Evolutionary conservation across 2,888 invertebrate species (phyloP).

Genomic region (Trichogramma evanescens): DNA sequence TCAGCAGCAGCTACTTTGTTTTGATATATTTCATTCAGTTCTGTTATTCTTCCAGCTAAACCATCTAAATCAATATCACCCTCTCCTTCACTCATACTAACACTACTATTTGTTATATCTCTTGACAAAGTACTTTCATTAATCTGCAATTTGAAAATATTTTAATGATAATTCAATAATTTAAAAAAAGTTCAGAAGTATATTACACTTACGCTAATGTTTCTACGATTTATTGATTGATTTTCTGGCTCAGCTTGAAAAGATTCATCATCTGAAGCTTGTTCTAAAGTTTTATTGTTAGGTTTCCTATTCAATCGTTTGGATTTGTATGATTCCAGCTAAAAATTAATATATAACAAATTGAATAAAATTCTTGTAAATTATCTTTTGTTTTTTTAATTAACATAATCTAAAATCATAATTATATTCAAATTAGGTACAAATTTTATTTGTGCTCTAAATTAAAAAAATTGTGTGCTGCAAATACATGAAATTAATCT

Average conservation of each 20-base stretch:
- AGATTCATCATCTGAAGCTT: constrained; percentile 37
- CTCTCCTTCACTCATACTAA: constrained; percentile 44
- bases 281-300: constrained; percentile 23
- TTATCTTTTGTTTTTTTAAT: not conserved
- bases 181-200: not conserved
- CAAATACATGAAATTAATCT: too few species aligned
- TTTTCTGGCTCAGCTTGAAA: constrained; percentile 29
- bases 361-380: not conserved
- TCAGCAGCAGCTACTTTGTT: constrained; percentile 50
- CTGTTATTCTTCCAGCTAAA: constrained; percentile 43
- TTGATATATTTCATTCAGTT: constrained; percentile 47
- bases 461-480: too few species aligned
- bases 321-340: constrained; percentile 37
- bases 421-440: not conserved
- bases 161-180: not conserved
- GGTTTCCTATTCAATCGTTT: constrained; percentile 25
- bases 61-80: constrained; percentile 42
- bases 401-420: not conserved
- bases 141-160: constrained; percentile 21
- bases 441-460: not conserved
- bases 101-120: constrained; percentile 40
- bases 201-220: constrained; percentile 30
- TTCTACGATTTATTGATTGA: constrained; percentile 30
- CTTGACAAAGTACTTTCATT: constrained; percentile 36
- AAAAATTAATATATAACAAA: constrained; percentile 5